Conservation (phyloP, 2,113 vertebrate species). For the Cottus gobio region DNA sequence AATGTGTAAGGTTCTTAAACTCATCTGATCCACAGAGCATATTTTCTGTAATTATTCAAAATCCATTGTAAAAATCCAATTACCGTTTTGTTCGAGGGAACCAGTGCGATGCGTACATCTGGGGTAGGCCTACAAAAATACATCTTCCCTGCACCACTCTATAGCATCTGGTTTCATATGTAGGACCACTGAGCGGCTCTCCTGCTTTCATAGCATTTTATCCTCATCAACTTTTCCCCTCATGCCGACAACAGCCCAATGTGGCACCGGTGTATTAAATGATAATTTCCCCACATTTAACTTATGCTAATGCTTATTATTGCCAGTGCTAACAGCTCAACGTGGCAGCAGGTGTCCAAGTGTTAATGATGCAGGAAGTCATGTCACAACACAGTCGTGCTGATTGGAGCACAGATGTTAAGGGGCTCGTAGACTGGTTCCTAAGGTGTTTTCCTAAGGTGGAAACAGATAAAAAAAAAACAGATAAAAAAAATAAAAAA, state of each 20-base stretch:
- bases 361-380: conserved; percentile 59
- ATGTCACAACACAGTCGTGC: conserved; percentile 45
- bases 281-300: conserved; percentile 49
- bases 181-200: neutral
- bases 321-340: conserved; percentile 37
- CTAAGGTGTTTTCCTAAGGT: conserved; percentile 18
- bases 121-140: neutral
- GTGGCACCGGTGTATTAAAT: conserved; percentile 37
- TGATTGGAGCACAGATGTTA: conserved; percentile 62
- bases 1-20: neutral
- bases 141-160: too few relatives aligned
- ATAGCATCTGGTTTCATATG: neutral
- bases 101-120: too few relatives aligned
- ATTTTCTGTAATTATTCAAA: neutral
- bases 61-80: too few relatives aligned
- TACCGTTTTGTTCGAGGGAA: too few relatives aligned
- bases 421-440: conserved; percentile 33
- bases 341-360: conserved; percentile 54
- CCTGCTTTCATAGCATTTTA: neutral
- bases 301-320: conserved; percentile 55
- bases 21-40: neutral
- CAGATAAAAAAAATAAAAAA: neutral
- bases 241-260: conserved; percentile 2
- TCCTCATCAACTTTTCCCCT: conserved; percentile 5
- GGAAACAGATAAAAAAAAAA: neutral